Percentiles rank a stretch among this genome's conserved stretches.
phyloP scores from a whole-genome alignment of 1,140 invertebrate species.

The Drosophila saltans region DNA sequence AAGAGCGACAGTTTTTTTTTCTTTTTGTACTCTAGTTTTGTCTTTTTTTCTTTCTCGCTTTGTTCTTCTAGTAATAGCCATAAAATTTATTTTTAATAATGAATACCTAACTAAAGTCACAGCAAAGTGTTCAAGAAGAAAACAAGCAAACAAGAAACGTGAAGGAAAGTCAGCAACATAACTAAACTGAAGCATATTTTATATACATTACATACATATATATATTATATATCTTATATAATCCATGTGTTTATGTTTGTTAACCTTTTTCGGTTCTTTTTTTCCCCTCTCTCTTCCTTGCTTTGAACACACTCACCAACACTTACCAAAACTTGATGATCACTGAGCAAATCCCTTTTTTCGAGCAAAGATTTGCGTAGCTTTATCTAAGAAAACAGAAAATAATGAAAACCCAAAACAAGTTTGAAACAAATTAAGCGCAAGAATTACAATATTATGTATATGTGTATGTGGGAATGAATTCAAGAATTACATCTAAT shows the following conservation, averaged over 20 bases:
- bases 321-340: conserved; percentile 6
- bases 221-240: not conserved
- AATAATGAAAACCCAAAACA: conserved; percentile 22
- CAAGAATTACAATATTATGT: conserved; percentile 45
- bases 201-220: conserved; percentile 3
- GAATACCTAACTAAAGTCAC: conserved; percentile 65
- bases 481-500: conserved; percentile 4
- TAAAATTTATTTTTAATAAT: conserved; percentile 20
- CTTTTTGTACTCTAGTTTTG: too few species aligned
- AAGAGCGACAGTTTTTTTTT: conserved; percentile 3
- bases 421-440: conserved; percentile 3
- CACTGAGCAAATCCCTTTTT: conserved; percentile 11
- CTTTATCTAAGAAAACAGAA: conserved; percentile 21
- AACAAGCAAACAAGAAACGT: conserved; percentile 17
- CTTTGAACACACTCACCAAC: not conserved
- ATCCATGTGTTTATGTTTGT: not conserved
- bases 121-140: conserved; percentile 68
- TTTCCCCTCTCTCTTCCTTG: not conserved
- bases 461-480: conserved; percentile 39
- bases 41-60: conserved; percentile 7
- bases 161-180: conserved; percentile 49
- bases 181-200: conserved; percentile 44
- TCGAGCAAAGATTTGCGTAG: not conserved
- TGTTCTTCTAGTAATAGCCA: conserved; percentile 49
- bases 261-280: not conserved